Percentiles rank a stretch among this genome's conserved stretches.
Conservation (phyloP, 1,140 invertebrate species). For the Leptinotarsa lineolata region DNA sequence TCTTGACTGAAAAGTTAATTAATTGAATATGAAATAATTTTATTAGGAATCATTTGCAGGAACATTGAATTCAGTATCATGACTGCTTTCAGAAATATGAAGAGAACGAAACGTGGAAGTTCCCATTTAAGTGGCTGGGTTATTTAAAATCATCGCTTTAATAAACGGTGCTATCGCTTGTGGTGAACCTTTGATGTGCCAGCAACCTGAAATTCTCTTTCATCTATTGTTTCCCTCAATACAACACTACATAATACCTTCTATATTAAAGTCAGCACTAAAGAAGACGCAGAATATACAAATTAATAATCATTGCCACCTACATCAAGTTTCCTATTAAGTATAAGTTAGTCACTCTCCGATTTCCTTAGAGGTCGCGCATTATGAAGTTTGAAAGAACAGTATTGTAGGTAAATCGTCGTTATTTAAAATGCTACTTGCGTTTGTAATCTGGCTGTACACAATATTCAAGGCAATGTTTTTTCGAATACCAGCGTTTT, state of each 20-base stretch:
- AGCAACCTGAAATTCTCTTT: not conserved
- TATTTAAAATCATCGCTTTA: not conserved
- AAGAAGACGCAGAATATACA: not conserved
- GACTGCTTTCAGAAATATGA: too few species aligned
- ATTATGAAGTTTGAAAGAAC: conserved; percentile 12
- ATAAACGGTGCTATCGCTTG: not conserved
- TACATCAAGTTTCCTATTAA: conserved; percentile 26
- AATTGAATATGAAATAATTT: too few species aligned
- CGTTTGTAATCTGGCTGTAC: conserved; percentile 12
- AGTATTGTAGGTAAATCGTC: conserved; percentile 1
- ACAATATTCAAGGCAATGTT: conserved; percentile 16
- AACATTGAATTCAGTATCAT: too few species aligned
- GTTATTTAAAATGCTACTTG: conserved; percentile 12
- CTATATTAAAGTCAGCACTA: not conserved
- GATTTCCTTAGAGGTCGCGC: conserved; percentile 20
- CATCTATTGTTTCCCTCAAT: not conserved
- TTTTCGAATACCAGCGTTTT: conserved; percentile 24
- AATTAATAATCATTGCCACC: not conserved
- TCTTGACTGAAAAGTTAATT: too few species aligned
- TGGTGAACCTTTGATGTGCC: not conserved
- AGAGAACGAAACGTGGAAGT: too few species aligned
- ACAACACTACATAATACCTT: not conserved
- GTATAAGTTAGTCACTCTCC: not conserved
- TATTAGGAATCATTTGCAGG: too few species aligned
- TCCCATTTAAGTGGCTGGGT: too few species aligned